Evolutionary conservation across 2,888 invertebrate genomes (phyloP).

Genomic region (Lepidonotus clava): DNA sequence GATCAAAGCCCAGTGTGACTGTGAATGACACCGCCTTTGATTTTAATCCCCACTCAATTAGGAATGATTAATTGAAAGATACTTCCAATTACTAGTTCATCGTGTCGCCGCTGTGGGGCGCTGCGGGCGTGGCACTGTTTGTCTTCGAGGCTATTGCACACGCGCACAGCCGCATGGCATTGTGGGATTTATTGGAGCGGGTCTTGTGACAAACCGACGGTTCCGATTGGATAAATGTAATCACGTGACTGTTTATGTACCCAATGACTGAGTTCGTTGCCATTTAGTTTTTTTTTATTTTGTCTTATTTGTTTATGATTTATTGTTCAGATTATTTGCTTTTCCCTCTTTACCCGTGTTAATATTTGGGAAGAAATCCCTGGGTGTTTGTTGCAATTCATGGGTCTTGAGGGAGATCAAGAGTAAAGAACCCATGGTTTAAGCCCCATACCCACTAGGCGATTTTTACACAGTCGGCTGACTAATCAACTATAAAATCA

Average conservation of each 20-base stretch:
- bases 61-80: constrained; percentile 17
- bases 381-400: no score
- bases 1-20: not conserved
- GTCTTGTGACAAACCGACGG: not conserved
- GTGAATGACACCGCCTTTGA: not conserved
- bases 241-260: not conserved
- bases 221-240: not conserved
- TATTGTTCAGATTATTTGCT: no score
- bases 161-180: not conserved
- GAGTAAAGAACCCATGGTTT: no score
- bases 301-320: no score
- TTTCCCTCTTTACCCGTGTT: no score
- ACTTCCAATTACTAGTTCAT: not conserved
- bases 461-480: no score
- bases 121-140: not conserved
- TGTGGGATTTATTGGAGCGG: constrained; percentile 14
- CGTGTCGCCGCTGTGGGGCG: not conserved
- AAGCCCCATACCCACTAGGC: no score
- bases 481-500: no score
- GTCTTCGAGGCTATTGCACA: not conserved
- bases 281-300: no score
- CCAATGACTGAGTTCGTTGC: no score
- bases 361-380: no score
- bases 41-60: not conserved
- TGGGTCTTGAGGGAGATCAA: no score